Evolutionary conservation across 2,888 invertebrate species (phyloP), one percentile per base, ranked within the genome.

Genomic region (Drosophila acutilabella): DNA sequence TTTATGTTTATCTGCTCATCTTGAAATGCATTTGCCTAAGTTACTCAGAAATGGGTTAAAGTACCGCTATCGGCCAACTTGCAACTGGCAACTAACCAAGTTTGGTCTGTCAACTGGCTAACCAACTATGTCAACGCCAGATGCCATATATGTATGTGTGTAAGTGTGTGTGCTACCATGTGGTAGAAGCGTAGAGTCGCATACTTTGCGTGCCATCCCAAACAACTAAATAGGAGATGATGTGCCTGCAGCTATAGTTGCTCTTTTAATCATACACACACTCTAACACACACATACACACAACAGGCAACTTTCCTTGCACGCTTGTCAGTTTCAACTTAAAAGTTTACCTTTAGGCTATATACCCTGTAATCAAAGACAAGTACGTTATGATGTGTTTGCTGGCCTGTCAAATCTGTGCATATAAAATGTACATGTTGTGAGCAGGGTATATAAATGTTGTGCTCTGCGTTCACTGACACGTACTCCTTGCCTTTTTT

Each of bases 1-100:
- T 5, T 11, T 36, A 36, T 36, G 4, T 36, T 11, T 36, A 36
- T 36, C 36, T 36, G 36, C 18, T 45, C 20, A 38, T 50, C 23
- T 33, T 20, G 1, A 30, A 36, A 42, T 30, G 13, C n/a, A 10
- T 13, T 41, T 16, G n/a, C 20, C 36, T 51, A 26, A 20, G 8
- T 26, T 38, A 57, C 36, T 33, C 16, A 20, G 16, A 81, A 81
- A 62, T 81, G 69, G 67, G 81, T 81, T 81, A 72, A 59, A 77
- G 66, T 64, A 80, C 79, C 79, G 79, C 67, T 36, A 56, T 40
- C n/a, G 44, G 30, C 23, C n/a, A 16, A 57, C 26, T 57, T 45
- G 40, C 62, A 67, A 53, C 36, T 47, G 53, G 42, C 50, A 54
- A 64, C 61, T 51, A 52, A 44, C 81, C 74, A 81, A 62, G 51